A percentile compares a stretch with the other conserved stretches of the same genome.
Conservation (phyloP, 2,797 vertebrate species). For the Epinephelus coioides region DNA sequence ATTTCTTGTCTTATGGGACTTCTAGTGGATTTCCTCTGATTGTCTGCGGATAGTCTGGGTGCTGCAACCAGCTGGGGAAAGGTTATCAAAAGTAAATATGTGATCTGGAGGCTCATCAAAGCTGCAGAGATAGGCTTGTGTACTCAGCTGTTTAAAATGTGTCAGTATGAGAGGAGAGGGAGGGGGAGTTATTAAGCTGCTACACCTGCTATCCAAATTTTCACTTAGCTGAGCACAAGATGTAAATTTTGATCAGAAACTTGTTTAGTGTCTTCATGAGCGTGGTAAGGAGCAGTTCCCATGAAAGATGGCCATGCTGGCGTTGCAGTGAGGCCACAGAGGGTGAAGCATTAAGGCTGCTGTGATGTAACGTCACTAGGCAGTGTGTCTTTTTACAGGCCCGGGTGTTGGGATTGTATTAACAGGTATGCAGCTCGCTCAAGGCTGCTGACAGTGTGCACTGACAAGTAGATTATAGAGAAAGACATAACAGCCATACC, state of each 20-base stretch:
- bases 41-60: conserved; percentile 58
- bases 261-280: conserved; percentile 31
- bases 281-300: conserved; percentile 53
- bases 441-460: conserved; percentile 66
- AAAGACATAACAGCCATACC: conserved; percentile 66
- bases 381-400: conserved; percentile 68
- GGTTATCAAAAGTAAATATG: conserved; percentile 84
- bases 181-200: conserved; percentile 54
- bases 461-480: conserved; percentile 77
- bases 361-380: conserved; percentile 69
- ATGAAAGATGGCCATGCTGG: conserved; percentile 68
- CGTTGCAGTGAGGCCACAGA: conserved; percentile 63
- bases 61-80: conserved; percentile 58
- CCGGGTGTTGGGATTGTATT: conserved; percentile 64
- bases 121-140: conserved; percentile 83
- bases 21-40: conserved; percentile 64
- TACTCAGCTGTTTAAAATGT: conserved; percentile 83
- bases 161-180: conserved; percentile 46
- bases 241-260: conserved; percentile 37
- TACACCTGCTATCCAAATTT: conserved; percentile 69
- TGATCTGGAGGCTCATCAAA: conserved; percentile 80
- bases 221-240: conserved; percentile 29
- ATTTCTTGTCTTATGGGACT: conserved; percentile 55
- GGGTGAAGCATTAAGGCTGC: conserved; percentile 53
- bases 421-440: conserved; percentile 73